phyloP scores from a whole-genome alignment of 2,888 invertebrate species.

The Perithous albicinctus region DNA sequence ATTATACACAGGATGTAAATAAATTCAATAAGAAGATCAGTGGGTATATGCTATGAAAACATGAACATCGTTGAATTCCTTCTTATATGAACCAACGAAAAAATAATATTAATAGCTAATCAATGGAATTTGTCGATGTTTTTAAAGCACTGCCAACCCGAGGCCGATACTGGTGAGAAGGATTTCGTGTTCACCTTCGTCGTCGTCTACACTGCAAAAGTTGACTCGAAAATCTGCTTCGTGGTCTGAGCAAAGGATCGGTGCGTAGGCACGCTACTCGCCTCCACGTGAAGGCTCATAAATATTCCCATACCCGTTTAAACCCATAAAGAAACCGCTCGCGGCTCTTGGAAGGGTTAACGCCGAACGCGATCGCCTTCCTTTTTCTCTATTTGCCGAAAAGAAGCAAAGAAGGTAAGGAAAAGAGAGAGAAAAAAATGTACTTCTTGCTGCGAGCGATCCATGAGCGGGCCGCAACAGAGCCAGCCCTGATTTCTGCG shows the following conservation, averaged over 20 bases:
- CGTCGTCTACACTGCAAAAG: slow-evolving; percentile 43
- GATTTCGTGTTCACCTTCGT: slow-evolving; percentile 41
- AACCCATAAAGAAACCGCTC: slow-evolving; percentile 83
- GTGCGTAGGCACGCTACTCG: slow-evolving; percentile 70
- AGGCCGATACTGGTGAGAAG: slow-evolving; percentile 3
- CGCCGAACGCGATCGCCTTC: slow-evolving; percentile 67
- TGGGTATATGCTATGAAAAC: background rate
- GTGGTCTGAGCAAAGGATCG: slow-evolving; percentile 64
- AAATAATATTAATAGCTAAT: slow-evolving; percentile 20
- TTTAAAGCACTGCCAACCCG: background rate
- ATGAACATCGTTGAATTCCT: background rate
- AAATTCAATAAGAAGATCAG: background rate
- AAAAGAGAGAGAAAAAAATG: slow-evolving; percentile 65
- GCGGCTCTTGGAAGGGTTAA: slow-evolving; percentile 82
- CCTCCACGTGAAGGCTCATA: slow-evolving; percentile 79
- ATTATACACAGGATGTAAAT: background rate
- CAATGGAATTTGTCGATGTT: slow-evolving; percentile 14
- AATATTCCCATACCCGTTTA: slow-evolving; percentile 81
- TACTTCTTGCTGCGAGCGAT: slow-evolving; percentile 62
- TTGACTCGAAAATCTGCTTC: slow-evolving; percentile 57
- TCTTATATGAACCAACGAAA: background rate
- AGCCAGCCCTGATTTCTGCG: slow-evolving; percentile 67
- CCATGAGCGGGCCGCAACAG: slow-evolving; percentile 67
- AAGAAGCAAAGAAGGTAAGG: slow-evolving; percentile 34
- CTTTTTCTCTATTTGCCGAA: slow-evolving; percentile 66